Base-by-base conservation (phyloP, 2,888 invertebrate species). In the Peribatodes rhomboidaria region DNA sequence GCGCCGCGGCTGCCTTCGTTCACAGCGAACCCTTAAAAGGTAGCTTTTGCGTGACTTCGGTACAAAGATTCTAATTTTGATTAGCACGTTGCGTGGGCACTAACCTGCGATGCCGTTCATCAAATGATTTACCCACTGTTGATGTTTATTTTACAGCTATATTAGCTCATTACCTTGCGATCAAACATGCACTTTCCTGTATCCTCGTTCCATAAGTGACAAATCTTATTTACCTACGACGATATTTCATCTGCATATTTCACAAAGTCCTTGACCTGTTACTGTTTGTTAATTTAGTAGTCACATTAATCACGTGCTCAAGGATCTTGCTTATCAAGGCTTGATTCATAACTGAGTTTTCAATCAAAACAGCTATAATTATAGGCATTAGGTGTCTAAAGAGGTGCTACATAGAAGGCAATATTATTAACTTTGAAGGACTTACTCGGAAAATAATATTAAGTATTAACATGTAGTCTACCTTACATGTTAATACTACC, bases 61-160 rank as follows among this genome's bases (percentile, higher is more conserved):
- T 54, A 60, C 64, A 75, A 77, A 89, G 89, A 90, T 88, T 81
- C 83, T 84, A 84, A 85, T 86, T 87, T 82, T 83, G 90, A 90
- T 90, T 88, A 88, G 81, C 77, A 71, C 72, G 82, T 88, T 84
- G 90, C 89, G 89, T 88, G 88, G 85, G 77, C 72, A 69, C 79
- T 77, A 79, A 77, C 76, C 79, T 75, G 79, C 79, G 80, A 76
- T 80, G 83, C 81, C 83, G 84, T 88, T 86, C 88, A 85, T 86
- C 84, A 84, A 85, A 83, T 80, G 78, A 82, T 84, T 81, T 84
- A 80, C 72, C 70, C 60, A 61, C 76, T 73, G 79, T 75, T 83
- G 82, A 84, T 86, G 83, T 85, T 86, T 85, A 79, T 82, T 82
- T 85, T 82, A 83, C 77, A 72, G 71, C 72, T 78, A 79, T 74